Conservation (phyloP, 2,113 vertebrate genomes). For the Fregata magnificens region DNA sequence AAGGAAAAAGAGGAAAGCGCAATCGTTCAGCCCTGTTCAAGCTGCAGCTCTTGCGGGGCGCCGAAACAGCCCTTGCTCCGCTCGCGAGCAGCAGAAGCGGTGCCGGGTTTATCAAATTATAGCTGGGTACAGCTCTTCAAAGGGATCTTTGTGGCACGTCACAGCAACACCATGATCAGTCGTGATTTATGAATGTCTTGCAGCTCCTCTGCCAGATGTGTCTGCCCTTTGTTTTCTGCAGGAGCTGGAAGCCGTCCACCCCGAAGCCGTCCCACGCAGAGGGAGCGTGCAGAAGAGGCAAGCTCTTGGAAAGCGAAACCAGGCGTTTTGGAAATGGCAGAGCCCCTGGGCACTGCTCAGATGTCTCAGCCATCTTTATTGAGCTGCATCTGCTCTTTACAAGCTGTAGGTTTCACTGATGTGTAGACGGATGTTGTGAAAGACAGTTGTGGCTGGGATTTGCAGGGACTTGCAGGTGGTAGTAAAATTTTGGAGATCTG, state of each 20-base stretch:
- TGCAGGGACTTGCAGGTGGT: constrained; percentile 33
- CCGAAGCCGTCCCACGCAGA: neutral
- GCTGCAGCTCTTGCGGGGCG: accelerated
- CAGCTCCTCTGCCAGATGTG: constrained; percentile 43
- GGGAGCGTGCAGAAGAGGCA: neutral
- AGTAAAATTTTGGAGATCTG: constrained; percentile 36
- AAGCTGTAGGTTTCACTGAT: neutral
- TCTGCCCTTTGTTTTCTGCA: neutral
- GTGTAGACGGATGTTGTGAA: neutral
- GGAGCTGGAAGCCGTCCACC: constrained; percentile 29
- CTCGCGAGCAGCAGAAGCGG: accelerated
- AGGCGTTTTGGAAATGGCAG: neutral
- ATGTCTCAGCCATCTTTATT: neutral
- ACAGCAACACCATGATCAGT: neutral
- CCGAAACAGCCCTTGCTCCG: accelerated
- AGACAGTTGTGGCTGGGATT: constrained; percentile 1
- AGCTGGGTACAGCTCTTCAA: constrained; percentile 14
- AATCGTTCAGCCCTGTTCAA: neutral
- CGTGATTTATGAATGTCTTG: neutral
- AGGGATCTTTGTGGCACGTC: neutral
- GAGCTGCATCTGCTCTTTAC: constrained; percentile 30
- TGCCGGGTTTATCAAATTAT: neutral
- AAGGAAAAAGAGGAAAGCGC: neutral
- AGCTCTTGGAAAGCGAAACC: constrained; percentile 7
- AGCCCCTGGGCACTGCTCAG: constrained; percentile 11